Percentiles rank a stretch among this genome's conserved stretches.
Conservation (phyloP, 2,888 invertebrate species). For the Cosmia trapezina region DNA sequence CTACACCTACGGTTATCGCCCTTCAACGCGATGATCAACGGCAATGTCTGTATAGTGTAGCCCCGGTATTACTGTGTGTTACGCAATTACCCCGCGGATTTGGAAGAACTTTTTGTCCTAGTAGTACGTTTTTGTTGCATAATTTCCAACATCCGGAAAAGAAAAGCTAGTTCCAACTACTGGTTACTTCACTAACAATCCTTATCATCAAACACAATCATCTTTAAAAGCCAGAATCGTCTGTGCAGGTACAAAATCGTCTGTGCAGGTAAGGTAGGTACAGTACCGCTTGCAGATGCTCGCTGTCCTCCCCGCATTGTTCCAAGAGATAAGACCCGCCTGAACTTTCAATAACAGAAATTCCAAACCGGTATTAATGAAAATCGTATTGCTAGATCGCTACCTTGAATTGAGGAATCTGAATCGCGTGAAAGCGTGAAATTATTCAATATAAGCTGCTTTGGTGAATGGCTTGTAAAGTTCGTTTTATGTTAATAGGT, state of each 20-base stretch:
- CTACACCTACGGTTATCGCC: too few species aligned
- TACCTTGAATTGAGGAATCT: constrained; percentile 19
- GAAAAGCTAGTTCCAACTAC: background rate
- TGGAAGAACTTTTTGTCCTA: background rate
- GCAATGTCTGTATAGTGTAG: too few species aligned
- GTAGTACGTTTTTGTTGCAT: background rate
- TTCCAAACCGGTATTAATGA: constrained; percentile 40
- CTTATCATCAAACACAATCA: background rate
- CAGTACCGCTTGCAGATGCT: constrained; percentile 9
- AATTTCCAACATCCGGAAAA: background rate
- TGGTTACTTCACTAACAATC: background rate
- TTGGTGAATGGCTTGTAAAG: background rate
- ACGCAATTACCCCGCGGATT: too few species aligned
- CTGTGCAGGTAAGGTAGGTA: background rate
- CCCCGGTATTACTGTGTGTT: too few species aligned
- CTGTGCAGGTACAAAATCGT: background rate
- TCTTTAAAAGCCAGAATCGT: background rate
- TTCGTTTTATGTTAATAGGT: background rate
- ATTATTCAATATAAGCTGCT: background rate
- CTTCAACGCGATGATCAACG: too few species aligned
- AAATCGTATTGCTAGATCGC: constrained; percentile 19
- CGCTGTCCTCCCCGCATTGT: constrained; percentile 36
- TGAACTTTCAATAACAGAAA: constrained; percentile 47
- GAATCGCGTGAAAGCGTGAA: constrained; percentile 18
- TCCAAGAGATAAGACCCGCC: constrained; percentile 43